Percentiles rank a stretch among this genome's conserved stretches.
phyloP scores from a whole-genome alignment of 2,113 vertebrate genomes.

The Ondatra zibethicus region DNA sequence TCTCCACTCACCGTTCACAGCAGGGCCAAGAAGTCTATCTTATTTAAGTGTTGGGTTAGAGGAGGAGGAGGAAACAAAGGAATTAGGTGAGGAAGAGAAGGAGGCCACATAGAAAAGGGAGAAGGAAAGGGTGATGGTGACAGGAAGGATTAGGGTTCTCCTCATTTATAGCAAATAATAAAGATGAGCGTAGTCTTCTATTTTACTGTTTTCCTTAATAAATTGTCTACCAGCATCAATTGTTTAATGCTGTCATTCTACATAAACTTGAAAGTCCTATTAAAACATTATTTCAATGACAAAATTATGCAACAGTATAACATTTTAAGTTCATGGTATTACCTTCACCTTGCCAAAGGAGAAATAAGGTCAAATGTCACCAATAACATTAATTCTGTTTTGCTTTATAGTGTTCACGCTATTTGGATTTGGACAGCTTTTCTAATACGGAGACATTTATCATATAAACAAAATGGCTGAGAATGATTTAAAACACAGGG shows the following conservation, averaged over 20 bases:
- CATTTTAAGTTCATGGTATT: background rate
- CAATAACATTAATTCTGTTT: background rate
- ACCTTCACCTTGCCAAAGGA: slow-evolving; percentile 5
- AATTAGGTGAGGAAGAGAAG: background rate
- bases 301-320: background rate
- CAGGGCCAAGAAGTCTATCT: background rate
- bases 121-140: background rate
- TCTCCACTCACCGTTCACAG: background rate
- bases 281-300: background rate
- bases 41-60: background rate
- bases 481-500: slow-evolving; percentile 47
- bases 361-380: background rate
- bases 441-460: background rate
- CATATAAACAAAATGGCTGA: background rate
- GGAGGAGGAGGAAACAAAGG: background rate
- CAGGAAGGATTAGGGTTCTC: background rate
- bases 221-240: background rate
- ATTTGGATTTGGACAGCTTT: slow-evolving; percentile 42
- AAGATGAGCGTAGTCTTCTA: background rate
- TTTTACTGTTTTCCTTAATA: slow-evolving; percentile 41
- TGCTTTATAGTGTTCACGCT: slow-evolving; percentile 5
- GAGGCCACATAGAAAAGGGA: background rate
- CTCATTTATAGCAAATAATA: background rate
- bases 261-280: background rate
- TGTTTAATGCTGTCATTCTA: slow-evolving; percentile 16